These are phyloP conservation scores for Drosophila nr. medialis DNA, from an alignment of 2,888 invertebrate genomes.

Conservation along the genomic window DNA sequence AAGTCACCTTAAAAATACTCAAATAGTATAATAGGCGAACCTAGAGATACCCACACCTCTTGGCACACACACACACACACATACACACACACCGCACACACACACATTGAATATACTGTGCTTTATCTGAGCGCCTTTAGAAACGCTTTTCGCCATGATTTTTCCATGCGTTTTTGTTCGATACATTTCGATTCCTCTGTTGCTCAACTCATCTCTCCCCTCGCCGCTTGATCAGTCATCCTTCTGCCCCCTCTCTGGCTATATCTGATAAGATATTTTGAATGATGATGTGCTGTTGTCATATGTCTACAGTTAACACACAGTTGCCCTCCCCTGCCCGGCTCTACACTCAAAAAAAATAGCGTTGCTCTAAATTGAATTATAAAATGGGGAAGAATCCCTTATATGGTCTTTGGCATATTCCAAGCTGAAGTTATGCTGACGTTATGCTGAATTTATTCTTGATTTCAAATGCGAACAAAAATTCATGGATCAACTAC, in stretches of 20 bases:
- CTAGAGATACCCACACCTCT: constrained; percentile 25
- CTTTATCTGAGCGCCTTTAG: constrained; percentile 53
- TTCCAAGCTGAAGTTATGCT: no score
- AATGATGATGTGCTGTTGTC: constrained; percentile 82
- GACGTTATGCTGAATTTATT: not conserved
- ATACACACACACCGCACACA: constrained; percentile 1
- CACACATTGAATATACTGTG: constrained; percentile 17
- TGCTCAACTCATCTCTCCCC: not conserved
- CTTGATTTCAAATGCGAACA: not conserved
- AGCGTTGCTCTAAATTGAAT: not conserved
- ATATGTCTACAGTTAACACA: constrained; percentile 54
- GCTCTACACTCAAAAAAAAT: not conserved
- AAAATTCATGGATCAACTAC: not conserved
- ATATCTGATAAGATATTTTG: constrained; percentile 79
- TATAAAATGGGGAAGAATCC: not conserved
- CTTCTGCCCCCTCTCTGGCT: constrained; percentile 7
- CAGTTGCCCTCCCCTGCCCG: not conserved
- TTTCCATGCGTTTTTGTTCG: constrained; percentile 63
- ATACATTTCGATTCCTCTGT: constrained; percentile 50
- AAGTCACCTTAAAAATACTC: constrained; percentile 13
- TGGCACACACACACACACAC: not conserved
- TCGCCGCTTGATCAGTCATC: constrained; percentile 11
- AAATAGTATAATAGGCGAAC: constrained; percentile 9
- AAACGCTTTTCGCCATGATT: constrained; percentile 66
- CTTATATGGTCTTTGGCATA: not conserved